Evolutionary conservation across 2,888 invertebrate genomes (phyloP), one percentile per base, ranked within the genome.

Genomic region (Drepanosiphum platanoidis): DNA sequence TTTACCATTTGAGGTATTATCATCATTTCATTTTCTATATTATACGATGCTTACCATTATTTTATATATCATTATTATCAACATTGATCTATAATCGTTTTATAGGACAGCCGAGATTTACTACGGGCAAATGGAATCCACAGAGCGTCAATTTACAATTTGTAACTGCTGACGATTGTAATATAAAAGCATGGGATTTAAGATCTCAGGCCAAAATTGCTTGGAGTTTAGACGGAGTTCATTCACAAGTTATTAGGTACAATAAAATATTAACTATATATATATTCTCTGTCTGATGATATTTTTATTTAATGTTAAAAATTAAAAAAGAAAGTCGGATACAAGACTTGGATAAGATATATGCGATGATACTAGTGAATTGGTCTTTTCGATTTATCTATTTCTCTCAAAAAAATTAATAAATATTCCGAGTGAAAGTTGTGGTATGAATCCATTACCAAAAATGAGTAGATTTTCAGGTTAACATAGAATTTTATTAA

Each of bases 91-190:
- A 22, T 32, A 34, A 27, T 68, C 46, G 32, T 58, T 58, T n/a
- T 1, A 94, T 94, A 90, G 94, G 94, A 87, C 92, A 94, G 87
- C 94, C 94, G 52, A 94, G 94, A 89, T 94, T 96, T 89, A 94
- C 94, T 0, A 93, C 92, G 78, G 97, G 97, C 13, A 95, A 96
- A 90, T 99, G 98, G 98, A 97, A 97, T 90, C 97, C 98, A 15
- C 97, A 98, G 89, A 96, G 97, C 89, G 95, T 94, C 88, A 94
- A 94, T 88, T 92, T 93, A 87, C 95, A 96, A 90, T 93, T 99
- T 89, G 95, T 96, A 34, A 94, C 97, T 0, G 92, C 97, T 11
- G 94, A 96, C 89, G 97, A 97, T 88, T 94, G 94, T 87, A 93
- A 94, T 89, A 92, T 99, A 86, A 93, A 94, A 87, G 95, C 97